Base-by-base conservation (phyloP, 2,888 invertebrate genomes). In the Ophraella communa region DNA sequence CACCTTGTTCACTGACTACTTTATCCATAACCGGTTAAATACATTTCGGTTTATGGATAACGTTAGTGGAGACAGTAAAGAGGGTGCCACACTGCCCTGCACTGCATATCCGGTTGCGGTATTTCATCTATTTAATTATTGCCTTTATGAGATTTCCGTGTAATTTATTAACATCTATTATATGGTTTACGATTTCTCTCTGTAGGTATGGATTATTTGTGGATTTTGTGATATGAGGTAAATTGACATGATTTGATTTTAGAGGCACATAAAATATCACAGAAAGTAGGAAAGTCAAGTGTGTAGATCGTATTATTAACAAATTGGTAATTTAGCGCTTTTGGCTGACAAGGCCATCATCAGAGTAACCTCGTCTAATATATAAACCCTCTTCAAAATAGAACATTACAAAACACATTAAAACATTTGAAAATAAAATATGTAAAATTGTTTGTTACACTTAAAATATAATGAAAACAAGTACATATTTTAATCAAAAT, bases 111-210 rank as follows among this genome's bases (percentile, higher is more conserved):
- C 47, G 47, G 21, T 60, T 44, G 60, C 27, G 60, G 64, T 55
- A 61, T 65, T 65, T 45, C 64, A 61, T 65, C 64, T 65, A 65
- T 65, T 65, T 51, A 60, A 65, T 61, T 52, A 61, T 65, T 44
- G 64, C 55, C 52, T 65, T 61, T 61, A 61, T 61, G 64, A 61
- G 56, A 56, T 42, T 33, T 65, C 33, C 44, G 2, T 11, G 56
- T 56, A 52, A 65, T 64, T 61, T 61, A 65, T 65, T 52, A 61
- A 52, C 52, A 20, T 45, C 33, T 49, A 42, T 49, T 56, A 47
- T 44, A 33, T 59, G 59, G 59, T 24, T 30, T 10, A n/a, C 30
- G 59, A 59, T 59, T 59, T 39, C 24, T 59, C 49, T 59, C 17
- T 8, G 47, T 47, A 21, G 17, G 10, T 24, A 17, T 39, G 17